Conservation (phyloP, 2,797 vertebrate species). For the Gouania willdenowi region DNA sequence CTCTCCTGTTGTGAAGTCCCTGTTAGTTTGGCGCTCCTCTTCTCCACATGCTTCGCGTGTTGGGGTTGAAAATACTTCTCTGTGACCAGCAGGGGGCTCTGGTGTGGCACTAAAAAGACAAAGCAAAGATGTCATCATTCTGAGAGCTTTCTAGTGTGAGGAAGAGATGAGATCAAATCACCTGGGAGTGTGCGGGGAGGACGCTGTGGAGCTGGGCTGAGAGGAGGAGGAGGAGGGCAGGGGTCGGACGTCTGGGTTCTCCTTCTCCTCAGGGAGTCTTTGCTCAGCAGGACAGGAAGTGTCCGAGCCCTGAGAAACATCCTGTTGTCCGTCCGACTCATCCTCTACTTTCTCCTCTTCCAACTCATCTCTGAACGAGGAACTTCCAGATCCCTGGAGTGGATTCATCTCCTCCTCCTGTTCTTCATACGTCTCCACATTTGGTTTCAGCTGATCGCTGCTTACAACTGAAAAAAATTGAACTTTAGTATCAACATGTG, state of each 20-base stretch:
- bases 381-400: constrained; percentile 20
- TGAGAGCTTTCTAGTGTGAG: no score
- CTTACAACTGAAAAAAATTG: constrained; percentile 23
- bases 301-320: constrained; percentile 37
- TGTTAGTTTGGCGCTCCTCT: no score
- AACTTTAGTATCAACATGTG: no score
- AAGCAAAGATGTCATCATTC: constrained; percentile 8
- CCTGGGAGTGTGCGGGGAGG: constrained; percentile 51
- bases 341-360: constrained; percentile 25
- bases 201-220: constrained; percentile 17
- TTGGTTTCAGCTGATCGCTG: constrained; percentile 20
- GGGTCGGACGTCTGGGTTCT: constrained; percentile 10
- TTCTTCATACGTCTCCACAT: constrained; percentile 18
- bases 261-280: constrained; percentile 25
- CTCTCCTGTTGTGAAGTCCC: no score
- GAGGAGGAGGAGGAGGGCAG: constrained; percentile 17
- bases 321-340: constrained; percentile 20
- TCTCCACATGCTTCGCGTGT: background rate
- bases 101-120: constrained; percentile 27
- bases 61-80: constrained; percentile 20
- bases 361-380: constrained; percentile 15
- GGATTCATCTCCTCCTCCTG: constrained; percentile 1
- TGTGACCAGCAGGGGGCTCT: constrained; percentile 38
- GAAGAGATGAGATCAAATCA: constrained; percentile 32
- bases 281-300: constrained; percentile 26